Evolutionary conservation across 2,888 invertebrate genomes (phyloP).

Genomic region (Caenorhabditis afra): DNA sequence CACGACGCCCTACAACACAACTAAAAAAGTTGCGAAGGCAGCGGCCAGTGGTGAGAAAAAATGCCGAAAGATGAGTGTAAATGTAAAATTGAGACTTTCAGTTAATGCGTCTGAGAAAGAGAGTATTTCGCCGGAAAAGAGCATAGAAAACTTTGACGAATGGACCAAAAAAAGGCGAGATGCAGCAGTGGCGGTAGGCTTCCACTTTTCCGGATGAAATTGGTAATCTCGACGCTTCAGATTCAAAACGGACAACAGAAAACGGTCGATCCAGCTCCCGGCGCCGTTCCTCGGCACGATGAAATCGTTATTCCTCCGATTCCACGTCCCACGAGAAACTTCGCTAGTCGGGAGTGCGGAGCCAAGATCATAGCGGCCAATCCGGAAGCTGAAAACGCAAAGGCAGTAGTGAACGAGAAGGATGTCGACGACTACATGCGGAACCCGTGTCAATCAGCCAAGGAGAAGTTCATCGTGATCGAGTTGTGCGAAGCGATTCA

Average conservation of each 20-base stretch:
- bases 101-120: conserved; percentile 44
- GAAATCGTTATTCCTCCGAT: conserved; percentile 28
- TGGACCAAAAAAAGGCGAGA: conserved; percentile 62
- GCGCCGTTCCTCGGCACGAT: conserved; percentile 19
- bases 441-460: conserved; percentile 89
- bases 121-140: conserved; percentile 24
- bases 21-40: conserved; percentile 33
- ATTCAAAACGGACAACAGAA: conserved; percentile 39
- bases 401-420: conserved; percentile 87
- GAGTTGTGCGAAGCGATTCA: conserved; percentile 98
- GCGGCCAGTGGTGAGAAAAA: conserved; percentile 13
- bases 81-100: no score
- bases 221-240: conserved; percentile 9
- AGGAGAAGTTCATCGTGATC: conserved; percentile 86
- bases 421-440: conserved; percentile 93
- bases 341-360: conserved; percentile 95
- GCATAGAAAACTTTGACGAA: conserved; percentile 60
- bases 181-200: conserved; percentile 31
- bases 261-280: conserved; percentile 4
- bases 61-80: no score
- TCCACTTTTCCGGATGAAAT: not conserved
- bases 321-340: conserved; percentile 60
- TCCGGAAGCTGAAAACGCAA: conserved; percentile 89
- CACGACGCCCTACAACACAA: conserved; percentile 33
- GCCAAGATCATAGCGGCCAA: conserved; percentile 95